Base-by-base conservation (phyloP, 2,113 vertebrate genomes). In the Azemiops feae region DNA sequence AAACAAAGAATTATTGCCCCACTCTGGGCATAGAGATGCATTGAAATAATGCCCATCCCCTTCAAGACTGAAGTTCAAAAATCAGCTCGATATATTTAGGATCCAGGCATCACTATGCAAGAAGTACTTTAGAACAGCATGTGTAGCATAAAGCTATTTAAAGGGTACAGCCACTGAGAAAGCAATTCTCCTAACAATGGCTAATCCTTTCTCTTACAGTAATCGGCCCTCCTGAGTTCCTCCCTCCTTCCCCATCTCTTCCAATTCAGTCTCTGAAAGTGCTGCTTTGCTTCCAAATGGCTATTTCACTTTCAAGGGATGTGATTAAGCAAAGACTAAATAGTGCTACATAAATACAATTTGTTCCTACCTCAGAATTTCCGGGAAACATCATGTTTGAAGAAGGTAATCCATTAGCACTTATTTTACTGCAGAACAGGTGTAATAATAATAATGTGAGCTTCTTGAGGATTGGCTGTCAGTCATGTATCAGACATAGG, bases 81-180 rank as follows among this genome's bases (percentile, higher is more conserved):
- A 94, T 91, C 54, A 94, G 86, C 85, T 92, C 57, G 64, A 93
- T 92, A 92, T 87, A 93, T 90, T 74, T 94, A 87, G 90, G 86
- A 69, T 92, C 50, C 53, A 54, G 53, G 74, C 53, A 91, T 10
- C 81, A 85, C 88, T 45, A 50, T 4, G n/a, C 85, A 81, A 88
- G 1, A 91, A 93, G 39, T 43, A 47, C 89, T 27, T 86, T 58
- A 88, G 93, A 94, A 7, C 45, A 85, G 87, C 89, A 64, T 14
- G 94, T 30, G 22, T 60, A 69, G 58, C 91, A 54, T 53, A 95
- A 91, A 93, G 88, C 55, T 92, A 27, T 92, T 88, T 69, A 93
- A 93, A 94, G 53, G 18, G 85, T 94, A 54, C 1, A 74, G 90
- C 47, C 54, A 87, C 20, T 55, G 94, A 64, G 74, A 93, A 91